Percentiles rank a stretch among this genome's conserved stretches.
These are phyloP conservation scores for Pseudomyrmex pallidus DNA, from an alignment of 1,140 invertebrate genomes.

Conservation along the genomic window DNA sequence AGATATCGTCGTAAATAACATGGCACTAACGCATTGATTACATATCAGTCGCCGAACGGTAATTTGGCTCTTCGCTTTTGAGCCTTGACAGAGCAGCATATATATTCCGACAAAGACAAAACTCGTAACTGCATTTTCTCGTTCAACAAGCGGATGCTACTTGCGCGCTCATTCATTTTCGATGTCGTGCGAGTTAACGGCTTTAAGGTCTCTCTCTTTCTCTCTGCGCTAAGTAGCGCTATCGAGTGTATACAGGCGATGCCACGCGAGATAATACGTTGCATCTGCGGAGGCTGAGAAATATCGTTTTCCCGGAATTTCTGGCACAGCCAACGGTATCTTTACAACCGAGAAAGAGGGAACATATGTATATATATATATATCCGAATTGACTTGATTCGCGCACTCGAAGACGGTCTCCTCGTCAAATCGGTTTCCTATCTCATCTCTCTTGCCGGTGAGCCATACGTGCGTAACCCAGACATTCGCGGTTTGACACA, in stretches of 20 bases:
- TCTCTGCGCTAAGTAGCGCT: conserved; percentile 23
- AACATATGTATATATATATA: neutral
- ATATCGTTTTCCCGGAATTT: conserved; percentile 51
- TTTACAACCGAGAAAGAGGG: neutral
- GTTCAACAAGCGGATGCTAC: neutral
- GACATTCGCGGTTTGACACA: neutral
- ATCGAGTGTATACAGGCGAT: conserved; percentile 18
- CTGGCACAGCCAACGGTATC: conserved; percentile 50
- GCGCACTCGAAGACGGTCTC: neutral
- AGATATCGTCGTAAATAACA: neutral
- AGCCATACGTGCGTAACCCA: neutral
- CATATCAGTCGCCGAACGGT: conserved; percentile 25
- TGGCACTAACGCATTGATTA: neutral
- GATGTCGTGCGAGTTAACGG: conserved; percentile 42
- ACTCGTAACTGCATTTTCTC: neutral
- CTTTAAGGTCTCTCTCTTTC: neutral
- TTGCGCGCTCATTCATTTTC: conserved; percentile 28
- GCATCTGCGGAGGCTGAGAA: conserved; percentile 26
- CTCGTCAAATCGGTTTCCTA: neutral
- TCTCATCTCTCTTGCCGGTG: neutral
- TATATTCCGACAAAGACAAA: neutral
- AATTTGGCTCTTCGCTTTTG: neutral
- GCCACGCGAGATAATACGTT: conserved; percentile 47
- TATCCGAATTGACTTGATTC: conserved; percentile 23
- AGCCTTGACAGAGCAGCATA: neutral